These are phyloP conservation scores for Calliopsis andreniformis DNA, from an alignment of 1,140 invertebrate species.

Conservation along the genomic window DNA sequence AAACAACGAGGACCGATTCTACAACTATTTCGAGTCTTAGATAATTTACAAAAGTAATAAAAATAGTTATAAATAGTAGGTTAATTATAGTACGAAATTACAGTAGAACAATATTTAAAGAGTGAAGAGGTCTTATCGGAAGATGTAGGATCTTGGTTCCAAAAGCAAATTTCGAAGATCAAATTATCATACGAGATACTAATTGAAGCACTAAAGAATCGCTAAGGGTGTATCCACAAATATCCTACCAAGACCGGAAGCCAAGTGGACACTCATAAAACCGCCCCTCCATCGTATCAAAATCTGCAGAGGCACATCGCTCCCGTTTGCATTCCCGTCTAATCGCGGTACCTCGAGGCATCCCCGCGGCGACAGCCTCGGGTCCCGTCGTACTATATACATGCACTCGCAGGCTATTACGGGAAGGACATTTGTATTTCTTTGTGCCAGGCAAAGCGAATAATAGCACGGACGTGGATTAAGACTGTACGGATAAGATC, in stretches of 20 bases:
- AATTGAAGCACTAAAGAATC: not conserved
- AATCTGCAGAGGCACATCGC: slow-evolving; percentile 22
- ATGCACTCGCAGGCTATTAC: slow-evolving; percentile 53
- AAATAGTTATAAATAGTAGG: too few relatives aligned
- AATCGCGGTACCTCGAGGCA: slow-evolving; percentile 17
- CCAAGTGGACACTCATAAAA: too few relatives aligned
- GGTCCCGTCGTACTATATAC: slow-evolving; percentile 11
- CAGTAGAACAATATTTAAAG: too few relatives aligned
- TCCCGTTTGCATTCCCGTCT: slow-evolving; percentile 6
- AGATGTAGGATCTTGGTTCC: not conserved
- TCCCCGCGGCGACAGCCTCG: not conserved
- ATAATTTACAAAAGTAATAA: too few relatives aligned
- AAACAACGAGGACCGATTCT: too few relatives aligned
- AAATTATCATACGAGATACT: not conserved
- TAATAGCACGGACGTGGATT: slow-evolving; percentile 67
- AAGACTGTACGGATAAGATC: slow-evolving; percentile 60
- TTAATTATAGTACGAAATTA: too few relatives aligned
- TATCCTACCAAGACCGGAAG: not conserved
- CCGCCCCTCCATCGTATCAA: slow-evolving; percentile 34
- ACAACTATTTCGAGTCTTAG: too few relatives aligned
- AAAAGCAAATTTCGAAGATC: not conserved
- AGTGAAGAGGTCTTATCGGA: too few relatives aligned
- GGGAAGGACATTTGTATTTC: slow-evolving; percentile 58
- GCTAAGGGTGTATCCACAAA: slow-evolving; percentile 5
- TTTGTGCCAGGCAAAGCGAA: slow-evolving; percentile 61